Evolutionary conservation across 2,797 vertebrate genomes (phyloP), one percentile per base, ranked within the genome.

Genomic region (Chiroxiphia lanceolata): DNA sequence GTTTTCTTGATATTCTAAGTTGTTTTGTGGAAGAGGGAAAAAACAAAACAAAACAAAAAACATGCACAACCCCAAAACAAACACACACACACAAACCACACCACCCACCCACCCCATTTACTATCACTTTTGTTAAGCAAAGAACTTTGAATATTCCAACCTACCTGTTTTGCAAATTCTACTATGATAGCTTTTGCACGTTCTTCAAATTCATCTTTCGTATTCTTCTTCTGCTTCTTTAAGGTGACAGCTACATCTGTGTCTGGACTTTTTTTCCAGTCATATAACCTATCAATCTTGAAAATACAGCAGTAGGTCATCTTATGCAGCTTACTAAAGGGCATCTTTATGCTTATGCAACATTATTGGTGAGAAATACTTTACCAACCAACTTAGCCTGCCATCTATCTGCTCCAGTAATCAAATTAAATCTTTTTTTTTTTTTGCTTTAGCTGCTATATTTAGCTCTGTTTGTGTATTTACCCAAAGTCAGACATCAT

Each of bases 201-300:
- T 96, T 99, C 99, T 51, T 99, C 99, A n/a, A 99, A 99, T 97
- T 99, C 99, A 87, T 99, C 99, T 96, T 98, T 99, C 0, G 99
- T 99, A 95, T 99, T 99, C 96, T 99, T 99, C 97, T 99, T 99
- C 98, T 99, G 99, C 96, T 99, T 99, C 98, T 99, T 99, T 96
- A 99, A 98, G 17, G 99, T 99, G 47, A 98, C 83, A 87, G 98
- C 98, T 8, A 99, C 98, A 51, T 99, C 99, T 0, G 98, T 98
- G 6, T 99, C 99, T 0, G 99, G 99, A 87, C 99, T 98, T 97
- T 98, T 99, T 97, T 99, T 99, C 99, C 99, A 99, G 97, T 99
- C 99, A 85, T 99, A 99, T 51, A 99, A 98, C 94, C 99, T 98
- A 96, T 99, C 99, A 54, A 99, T 98, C 99, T 99, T 95, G 57